Conservation (phyloP, 2,888 invertebrate species). For the Drosophila maculinotata region DNA sequence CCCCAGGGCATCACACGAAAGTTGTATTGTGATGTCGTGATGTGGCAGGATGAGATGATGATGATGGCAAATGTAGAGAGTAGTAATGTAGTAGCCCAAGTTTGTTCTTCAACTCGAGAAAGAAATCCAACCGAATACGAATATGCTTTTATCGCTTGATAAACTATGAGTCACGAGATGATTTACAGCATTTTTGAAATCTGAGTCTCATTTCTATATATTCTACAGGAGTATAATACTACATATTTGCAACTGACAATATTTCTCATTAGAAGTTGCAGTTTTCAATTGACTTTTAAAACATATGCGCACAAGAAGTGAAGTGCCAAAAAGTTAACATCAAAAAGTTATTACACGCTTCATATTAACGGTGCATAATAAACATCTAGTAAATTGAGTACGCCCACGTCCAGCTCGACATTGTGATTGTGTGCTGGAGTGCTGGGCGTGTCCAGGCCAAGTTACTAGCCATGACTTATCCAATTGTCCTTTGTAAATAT, state of each 20-base stretch:
- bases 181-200: too few relatives aligned
- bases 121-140: not conserved
- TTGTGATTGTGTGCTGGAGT: not conserved
- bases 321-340: slow-evolving; percentile 6
- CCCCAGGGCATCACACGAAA: slow-evolving; percentile 40
- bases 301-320: not conserved
- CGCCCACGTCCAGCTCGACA: not conserved
- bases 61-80: not conserved
- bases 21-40: slow-evolving; percentile 22
- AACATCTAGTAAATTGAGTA: slow-evolving; percentile 29
- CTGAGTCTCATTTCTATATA: too few relatives aligned
- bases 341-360: slow-evolving; percentile 26
- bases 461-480: slow-evolving; percentile 56
- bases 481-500: slow-evolving; percentile 73
- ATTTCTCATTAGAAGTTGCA: not conserved
- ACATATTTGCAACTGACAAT: too few relatives aligned
- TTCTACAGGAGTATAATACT: too few relatives aligned
- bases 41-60: not conserved
- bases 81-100: not conserved
- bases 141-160: slow-evolving; percentile 1
- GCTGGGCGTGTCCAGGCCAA: not conserved
- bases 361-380: slow-evolving; percentile 24
- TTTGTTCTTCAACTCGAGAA: not conserved
- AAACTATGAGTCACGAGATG: too few relatives aligned
- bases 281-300: not conserved